A percentile compares a stretch with the other conserved stretches of the same genome.
These are phyloP conservation scores for Hoplias malabaricus DNA, from an alignment of 2,113 vertebrate species.

Conservation along the genomic window DNA sequence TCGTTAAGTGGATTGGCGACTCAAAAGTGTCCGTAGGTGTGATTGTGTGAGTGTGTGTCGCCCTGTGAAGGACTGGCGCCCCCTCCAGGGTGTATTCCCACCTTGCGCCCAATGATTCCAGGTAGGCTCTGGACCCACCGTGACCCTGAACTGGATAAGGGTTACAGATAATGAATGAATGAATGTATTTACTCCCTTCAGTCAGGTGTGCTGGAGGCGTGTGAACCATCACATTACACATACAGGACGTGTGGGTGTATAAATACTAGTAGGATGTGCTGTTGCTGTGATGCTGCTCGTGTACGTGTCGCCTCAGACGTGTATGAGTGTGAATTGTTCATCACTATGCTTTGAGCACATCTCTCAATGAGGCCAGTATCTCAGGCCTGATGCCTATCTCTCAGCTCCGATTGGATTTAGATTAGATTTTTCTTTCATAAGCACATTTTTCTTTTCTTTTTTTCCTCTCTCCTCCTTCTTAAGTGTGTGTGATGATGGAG, in stretches of 20 bases:
- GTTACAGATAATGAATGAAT: too few relatives aligned
- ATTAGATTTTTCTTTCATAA: conserved; percentile 52
- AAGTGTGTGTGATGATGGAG: not conserved
- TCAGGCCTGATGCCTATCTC: conserved; percentile 66
- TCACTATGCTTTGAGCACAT: conserved; percentile 51
- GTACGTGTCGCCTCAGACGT: not conserved
- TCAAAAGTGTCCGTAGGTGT: too few relatives aligned
- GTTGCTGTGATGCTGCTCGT: not conserved
- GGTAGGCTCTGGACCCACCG: too few relatives aligned
- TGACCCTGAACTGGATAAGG: too few relatives aligned
- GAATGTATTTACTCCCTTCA: too few relatives aligned
- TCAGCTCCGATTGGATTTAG: conserved; percentile 58
- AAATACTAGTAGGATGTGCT: not conserved
- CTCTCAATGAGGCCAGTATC: conserved; percentile 48
- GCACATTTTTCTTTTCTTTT: conserved; percentile 17
- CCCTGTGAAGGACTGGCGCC: too few relatives aligned
- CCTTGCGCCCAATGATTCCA: too few relatives aligned
- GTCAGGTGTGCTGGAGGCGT: too few relatives aligned
- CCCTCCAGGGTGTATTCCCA: too few relatives aligned
- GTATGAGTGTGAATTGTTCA: conserved; percentile 24
- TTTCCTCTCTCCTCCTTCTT: not conserved
- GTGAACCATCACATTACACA: too few relatives aligned
- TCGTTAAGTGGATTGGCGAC: too few relatives aligned
- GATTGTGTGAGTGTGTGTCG: too few relatives aligned
- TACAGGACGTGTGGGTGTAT: not conserved